Conservation (phyloP, 2,113 vertebrate species). For the Mustelus asterias region DNA sequence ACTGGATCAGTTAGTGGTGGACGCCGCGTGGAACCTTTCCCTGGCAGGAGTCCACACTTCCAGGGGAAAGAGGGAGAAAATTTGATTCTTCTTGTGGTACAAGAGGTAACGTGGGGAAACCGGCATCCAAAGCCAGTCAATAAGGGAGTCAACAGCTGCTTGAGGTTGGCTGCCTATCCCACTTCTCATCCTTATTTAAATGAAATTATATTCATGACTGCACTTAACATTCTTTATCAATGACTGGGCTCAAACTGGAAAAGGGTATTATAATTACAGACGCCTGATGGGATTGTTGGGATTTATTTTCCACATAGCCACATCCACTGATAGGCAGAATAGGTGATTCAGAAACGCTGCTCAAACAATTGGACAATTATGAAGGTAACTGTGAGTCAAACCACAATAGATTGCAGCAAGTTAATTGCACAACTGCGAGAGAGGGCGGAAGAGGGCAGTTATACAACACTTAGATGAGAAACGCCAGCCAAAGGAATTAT, state of each 20-base stretch:
- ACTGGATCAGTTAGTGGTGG: background rate
- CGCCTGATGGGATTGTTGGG: background rate
- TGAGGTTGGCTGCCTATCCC: background rate
- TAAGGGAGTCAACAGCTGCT: background rate
- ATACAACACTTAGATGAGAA: background rate
- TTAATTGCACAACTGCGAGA: background rate
- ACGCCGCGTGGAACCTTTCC: background rate
- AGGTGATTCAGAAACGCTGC: background rate
- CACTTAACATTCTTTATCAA: background rate
- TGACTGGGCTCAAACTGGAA: background rate
- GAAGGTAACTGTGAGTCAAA: background rate
- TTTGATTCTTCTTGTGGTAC: background rate
- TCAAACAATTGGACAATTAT: background rate
- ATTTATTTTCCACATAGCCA: background rate
- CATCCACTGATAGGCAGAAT: background rate
- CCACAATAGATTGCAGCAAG: background rate
- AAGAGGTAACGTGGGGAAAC: background rate
- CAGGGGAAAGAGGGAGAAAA: background rate
- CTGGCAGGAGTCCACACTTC: background rate
- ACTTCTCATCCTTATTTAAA: background rate
- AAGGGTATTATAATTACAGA: background rate
- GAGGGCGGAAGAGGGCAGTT: background rate
- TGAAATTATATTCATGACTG: background rate
- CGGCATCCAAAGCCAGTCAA: background rate
- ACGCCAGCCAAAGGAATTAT: background rate